Conservation (phyloP, 53 echinoderm and acorn worm species). For the Temnopleurus reevesii region DNA sequence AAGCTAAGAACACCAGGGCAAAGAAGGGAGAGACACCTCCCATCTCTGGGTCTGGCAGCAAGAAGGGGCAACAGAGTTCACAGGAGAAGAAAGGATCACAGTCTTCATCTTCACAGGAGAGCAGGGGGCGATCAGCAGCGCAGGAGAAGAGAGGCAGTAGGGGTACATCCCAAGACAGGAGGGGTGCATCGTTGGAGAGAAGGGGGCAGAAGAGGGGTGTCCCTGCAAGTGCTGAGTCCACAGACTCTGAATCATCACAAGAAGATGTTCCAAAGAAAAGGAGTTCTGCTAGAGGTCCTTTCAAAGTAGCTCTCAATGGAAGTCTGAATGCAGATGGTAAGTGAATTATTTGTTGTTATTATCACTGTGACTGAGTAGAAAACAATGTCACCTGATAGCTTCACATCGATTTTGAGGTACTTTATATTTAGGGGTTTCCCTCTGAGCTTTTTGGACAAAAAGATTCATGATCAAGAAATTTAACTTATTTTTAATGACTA, state of each 20-base stretch:
- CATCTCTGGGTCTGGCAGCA: background rate
- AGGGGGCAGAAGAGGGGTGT: conserved; percentile 43
- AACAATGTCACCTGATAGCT: background rate
- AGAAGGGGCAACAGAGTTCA: conserved; percentile 8
- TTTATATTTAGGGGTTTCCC: too few species aligned
- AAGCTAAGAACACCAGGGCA: background rate
- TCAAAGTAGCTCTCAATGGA: conserved; percentile 8
- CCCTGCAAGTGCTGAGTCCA: conserved; percentile 20
- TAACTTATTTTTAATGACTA: too few species aligned
- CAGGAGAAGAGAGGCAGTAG: conserved; percentile 46
- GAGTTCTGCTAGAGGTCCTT: background rate
- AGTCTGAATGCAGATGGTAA: conserved; percentile 62
- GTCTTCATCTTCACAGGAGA: background rate
- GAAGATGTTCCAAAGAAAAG: conserved; percentile 32
- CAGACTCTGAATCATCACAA: conserved; percentile 62
- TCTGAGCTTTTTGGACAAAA: too few species aligned
- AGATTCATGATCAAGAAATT: too few species aligned
- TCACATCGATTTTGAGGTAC: too few species aligned
- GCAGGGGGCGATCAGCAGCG: background rate
- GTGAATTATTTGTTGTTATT: background rate
- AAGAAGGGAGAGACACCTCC: background rate
- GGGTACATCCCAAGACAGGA: background rate
- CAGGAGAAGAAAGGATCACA: conserved; percentile 5
- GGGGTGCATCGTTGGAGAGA: conserved; percentile 24
- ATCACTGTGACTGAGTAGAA: background rate